Evolutionary conservation across 2,888 invertebrate genomes (phyloP).

Genomic region (Entomobrya proxima): DNA sequence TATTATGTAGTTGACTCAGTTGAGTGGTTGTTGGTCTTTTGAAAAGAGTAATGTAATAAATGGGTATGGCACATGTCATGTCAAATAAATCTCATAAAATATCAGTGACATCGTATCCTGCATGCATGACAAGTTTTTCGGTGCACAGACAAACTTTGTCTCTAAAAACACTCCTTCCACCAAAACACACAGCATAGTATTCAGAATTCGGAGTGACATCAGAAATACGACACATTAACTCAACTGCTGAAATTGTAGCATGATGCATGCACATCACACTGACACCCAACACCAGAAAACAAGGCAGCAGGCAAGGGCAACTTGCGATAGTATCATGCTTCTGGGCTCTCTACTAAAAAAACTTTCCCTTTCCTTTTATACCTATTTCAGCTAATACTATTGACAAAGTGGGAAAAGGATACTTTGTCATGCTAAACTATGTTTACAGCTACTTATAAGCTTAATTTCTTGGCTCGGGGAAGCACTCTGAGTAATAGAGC

Average conservation of each 20-base stretch:
- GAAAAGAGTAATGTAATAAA: constrained; percentile 34
- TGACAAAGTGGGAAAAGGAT: constrained; percentile 13
- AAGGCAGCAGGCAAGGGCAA: background rate
- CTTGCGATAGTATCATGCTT: too few relatives aligned
- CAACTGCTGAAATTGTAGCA: background rate
- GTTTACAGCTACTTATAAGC: background rate
- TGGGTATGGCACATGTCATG: constrained; percentile 41
- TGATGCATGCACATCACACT: constrained; percentile 5
- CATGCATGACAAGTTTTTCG: constrained; percentile 24
- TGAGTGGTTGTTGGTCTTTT: background rate
- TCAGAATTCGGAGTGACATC: too few relatives aligned
- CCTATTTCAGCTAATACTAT: constrained; percentile 21
- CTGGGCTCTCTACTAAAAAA: too few relatives aligned
- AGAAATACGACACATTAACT: background rate
- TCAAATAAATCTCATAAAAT: constrained; percentile 55
- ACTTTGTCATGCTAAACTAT: constrained; percentile 19
- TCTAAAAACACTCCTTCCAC: too few relatives aligned
- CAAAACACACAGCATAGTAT: background rate
- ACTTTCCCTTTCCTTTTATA: constrained; percentile 6
- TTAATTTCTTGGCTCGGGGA: background rate
- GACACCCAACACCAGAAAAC: background rate
- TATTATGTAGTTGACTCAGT: too few relatives aligned
- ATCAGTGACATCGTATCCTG: constrained; percentile 44
- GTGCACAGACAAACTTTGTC: background rate
- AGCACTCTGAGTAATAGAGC: background rate